These are phyloP conservation scores for Tachina grossa DNA, from an alignment of 2,888 invertebrate species.

Conservation along the genomic window DNA sequence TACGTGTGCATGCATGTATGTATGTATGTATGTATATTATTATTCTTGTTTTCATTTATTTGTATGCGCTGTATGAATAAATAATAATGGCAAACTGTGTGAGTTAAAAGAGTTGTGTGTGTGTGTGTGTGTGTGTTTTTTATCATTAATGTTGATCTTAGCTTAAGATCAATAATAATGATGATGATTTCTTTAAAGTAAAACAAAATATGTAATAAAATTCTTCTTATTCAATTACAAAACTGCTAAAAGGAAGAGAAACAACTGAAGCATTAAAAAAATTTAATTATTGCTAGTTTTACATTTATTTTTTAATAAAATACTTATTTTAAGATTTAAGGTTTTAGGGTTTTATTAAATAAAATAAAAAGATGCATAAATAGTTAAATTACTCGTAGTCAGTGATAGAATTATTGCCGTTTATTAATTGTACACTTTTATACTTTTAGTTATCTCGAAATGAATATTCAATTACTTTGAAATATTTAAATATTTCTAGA, in stretches of 20 bases:
- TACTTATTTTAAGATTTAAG: not conserved
- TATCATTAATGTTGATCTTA: constrained; percentile 65
- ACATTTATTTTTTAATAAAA: constrained; percentile 20
- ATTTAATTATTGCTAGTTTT: not conserved
- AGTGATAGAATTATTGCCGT: constrained; percentile 17
- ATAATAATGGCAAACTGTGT: not conserved
- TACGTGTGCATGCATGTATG: constrained; percentile 18
- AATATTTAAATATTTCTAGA: constrained; percentile 9
- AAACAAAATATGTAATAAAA: constrained; percentile 26
- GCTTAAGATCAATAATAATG: constrained; percentile 58
- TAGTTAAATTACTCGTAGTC: not conserved
- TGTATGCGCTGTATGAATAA: constrained; percentile 20
- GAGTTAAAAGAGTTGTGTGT: not conserved
- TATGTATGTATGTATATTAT: not conserved
- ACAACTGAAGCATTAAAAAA: constrained; percentile 38
- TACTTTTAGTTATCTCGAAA: not conserved
- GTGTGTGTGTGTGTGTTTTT: constrained; percentile 38
- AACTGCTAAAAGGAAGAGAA: constrained; percentile 8
- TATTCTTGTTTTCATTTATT: constrained; percentile 38
- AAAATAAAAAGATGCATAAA: constrained; percentile 19
- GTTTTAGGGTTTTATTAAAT: not conserved
- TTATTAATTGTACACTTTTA: constrained; percentile 17
- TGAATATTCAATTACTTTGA: constrained; percentile 51
- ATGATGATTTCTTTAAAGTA: constrained; percentile 51
- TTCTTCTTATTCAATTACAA: constrained; percentile 43